Evolutionary conservation across 2,888 invertebrate species (phyloP), one percentile per base, ranked within the genome.

Genomic region (Hermaeophaga mercurialis): DNA sequence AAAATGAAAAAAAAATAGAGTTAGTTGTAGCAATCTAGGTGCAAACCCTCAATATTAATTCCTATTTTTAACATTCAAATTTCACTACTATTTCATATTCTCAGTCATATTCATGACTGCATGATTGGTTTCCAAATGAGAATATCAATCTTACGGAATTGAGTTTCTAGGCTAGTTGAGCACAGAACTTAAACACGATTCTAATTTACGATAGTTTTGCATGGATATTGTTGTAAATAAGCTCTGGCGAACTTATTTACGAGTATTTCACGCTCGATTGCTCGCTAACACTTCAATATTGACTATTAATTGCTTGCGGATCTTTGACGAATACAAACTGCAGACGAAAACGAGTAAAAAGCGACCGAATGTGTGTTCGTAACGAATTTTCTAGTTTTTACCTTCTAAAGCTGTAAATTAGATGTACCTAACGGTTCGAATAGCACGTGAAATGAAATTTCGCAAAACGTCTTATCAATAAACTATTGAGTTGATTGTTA

Each of bases 191-290:
- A 44, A 41, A 54, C 59, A 59, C 62, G 62, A 58, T 57, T 55
- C 55, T 62, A 52, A 62, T 59, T 62, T 61, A 61, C 46, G 59
- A 59, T 59, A 58, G 56, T 48, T 59, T 58, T 55, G 52, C 53
- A 24, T 55, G 58, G 28, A 54, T 60, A 60, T 60, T 56, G 56
- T 62, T 60, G 60, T 56, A 58, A 62, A 60, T 53, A 59, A 49
- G 11, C 57, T 62, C 54, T 41, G 47, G 53, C 49, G 43, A 54
- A 43, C 52, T 62, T 53, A 62, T 62, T 62, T 62, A 59, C 55
- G 56, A 34, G 45, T 41, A 8, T 45, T 47, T 54, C 47, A 56
- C 47, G 62, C 45, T 62, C 53, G 43, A 46, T 54, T 59, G 62
- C 52, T 57, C 54, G 12, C 41, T 43, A 55, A 55, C 55, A 55